Evolutionary conservation across 2,113 vertebrate species (phyloP).

Genomic region (Salminus brasiliensis): DNA sequence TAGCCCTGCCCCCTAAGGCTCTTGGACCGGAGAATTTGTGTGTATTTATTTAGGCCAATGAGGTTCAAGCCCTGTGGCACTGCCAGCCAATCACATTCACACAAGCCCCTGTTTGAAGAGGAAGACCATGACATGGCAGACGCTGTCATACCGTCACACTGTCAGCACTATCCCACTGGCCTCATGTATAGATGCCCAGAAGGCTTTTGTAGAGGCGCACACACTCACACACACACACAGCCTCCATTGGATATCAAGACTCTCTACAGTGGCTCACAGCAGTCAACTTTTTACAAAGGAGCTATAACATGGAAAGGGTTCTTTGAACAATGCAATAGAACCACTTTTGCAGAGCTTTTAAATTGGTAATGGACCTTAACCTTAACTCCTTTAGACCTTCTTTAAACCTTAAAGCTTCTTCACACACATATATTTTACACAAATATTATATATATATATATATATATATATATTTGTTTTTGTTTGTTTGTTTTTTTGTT

Average conservation of each 20-base stretch:
- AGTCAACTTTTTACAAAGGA: background rate
- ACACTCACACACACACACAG: background rate
- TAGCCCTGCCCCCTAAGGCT: background rate
- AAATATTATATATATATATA: no score
- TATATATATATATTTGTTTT: no score
- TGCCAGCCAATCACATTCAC: constrained; percentile 1
- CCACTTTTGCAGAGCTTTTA: no score
- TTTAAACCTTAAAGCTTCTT: no score
- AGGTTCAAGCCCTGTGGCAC: background rate
- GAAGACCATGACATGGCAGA: background rate
- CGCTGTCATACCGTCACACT: background rate
- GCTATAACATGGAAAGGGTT: no score
- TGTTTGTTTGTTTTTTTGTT: no score
- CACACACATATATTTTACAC: no score
- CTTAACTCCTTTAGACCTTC: no score
- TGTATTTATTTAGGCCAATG: constrained; percentile 1
- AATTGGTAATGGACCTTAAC: no score
- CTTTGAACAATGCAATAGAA: no score
- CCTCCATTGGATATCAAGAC: background rate
- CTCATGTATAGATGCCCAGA: background rate
- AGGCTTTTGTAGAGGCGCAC: background rate
- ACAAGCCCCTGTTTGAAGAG: background rate
- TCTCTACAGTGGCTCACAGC: background rate
- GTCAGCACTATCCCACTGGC: background rate
- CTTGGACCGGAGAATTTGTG: background rate